Percentiles rank a stretch among this genome's conserved stretches.
phyloP scores from a whole-genome alignment of 2,113 vertebrate genomes.

The Sylvilagus bachmani region DNA sequence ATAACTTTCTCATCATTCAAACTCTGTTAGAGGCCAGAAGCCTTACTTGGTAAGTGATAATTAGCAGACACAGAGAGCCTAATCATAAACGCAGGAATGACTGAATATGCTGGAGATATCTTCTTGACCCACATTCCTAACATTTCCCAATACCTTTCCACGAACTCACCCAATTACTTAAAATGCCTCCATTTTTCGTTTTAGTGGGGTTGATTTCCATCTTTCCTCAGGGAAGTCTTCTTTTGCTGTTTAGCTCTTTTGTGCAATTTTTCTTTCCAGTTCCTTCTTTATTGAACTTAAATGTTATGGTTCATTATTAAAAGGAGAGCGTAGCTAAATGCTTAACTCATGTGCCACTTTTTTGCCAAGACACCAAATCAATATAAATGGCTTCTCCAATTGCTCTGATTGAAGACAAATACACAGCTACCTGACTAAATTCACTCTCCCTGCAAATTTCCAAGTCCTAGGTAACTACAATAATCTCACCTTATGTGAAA shows the following conservation, averaged over 20 bases:
- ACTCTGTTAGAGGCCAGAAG: background rate
- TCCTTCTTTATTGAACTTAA: background rate
- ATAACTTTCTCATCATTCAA: too few relatives aligned
- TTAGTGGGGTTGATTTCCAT: background rate
- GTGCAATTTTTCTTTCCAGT: background rate
- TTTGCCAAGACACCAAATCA: background rate
- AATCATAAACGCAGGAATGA: background rate
- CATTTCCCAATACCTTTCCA: background rate
- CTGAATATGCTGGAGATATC: background rate
- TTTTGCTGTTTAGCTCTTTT: background rate
- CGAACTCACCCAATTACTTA: background rate
- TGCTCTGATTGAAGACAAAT: background rate
- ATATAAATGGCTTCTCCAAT: background rate
- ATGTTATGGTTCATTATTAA: background rate
- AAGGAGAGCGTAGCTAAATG: background rate
- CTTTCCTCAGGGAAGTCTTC: background rate
- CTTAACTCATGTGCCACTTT: background rate
- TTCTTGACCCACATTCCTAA: background rate
- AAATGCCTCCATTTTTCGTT: background rate
- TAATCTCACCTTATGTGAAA: background rate
- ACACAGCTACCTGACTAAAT: background rate
- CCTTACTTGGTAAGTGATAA: background rate
- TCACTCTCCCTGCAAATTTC: background rate
- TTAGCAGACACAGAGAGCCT: background rate
- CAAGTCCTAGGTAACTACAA: background rate